Percentiles rank a stretch among this genome's conserved stretches.
Conservation (phyloP, 2,797 vertebrate genomes). For the Eospalax fontanierii region DNA sequence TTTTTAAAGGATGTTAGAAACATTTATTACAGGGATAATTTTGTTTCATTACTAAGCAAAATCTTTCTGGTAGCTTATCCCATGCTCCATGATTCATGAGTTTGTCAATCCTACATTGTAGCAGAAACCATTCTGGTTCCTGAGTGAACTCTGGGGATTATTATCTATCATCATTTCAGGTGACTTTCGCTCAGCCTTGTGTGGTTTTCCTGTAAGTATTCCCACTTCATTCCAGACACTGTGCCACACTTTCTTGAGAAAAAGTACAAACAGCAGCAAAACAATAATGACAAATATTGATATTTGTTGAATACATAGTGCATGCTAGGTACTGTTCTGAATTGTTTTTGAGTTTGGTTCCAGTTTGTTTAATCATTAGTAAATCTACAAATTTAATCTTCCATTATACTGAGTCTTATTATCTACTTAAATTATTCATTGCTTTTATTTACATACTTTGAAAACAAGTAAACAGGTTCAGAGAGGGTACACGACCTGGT, state of each 20-base stretch:
- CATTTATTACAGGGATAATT: constrained; percentile 36
- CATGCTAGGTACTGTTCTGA: background rate
- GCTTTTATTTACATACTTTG: background rate
- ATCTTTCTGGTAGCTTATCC: background rate
- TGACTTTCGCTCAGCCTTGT: background rate
- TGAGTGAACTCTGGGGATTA: background rate
- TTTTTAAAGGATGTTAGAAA: background rate
- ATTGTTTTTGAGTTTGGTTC: background rate
- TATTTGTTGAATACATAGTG: background rate
- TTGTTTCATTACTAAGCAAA: background rate
- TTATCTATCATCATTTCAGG: background rate
- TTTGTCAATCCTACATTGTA: background rate
- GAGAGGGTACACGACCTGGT: background rate
- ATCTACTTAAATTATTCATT: background rate
- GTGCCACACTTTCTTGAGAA: background rate
- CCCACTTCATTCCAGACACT: background rate
- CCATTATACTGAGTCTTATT: background rate
- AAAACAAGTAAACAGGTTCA: background rate
- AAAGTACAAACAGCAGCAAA: background rate
- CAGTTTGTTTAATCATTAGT: background rate
- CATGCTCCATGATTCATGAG: background rate
- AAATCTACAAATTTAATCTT: background rate
- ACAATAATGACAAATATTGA: background rate
- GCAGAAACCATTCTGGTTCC: background rate
- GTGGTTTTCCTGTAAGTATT: background rate